Base-by-base conservation (phyloP, 2,797 vertebrate genomes). In the Myripristis jacobus region DNA sequence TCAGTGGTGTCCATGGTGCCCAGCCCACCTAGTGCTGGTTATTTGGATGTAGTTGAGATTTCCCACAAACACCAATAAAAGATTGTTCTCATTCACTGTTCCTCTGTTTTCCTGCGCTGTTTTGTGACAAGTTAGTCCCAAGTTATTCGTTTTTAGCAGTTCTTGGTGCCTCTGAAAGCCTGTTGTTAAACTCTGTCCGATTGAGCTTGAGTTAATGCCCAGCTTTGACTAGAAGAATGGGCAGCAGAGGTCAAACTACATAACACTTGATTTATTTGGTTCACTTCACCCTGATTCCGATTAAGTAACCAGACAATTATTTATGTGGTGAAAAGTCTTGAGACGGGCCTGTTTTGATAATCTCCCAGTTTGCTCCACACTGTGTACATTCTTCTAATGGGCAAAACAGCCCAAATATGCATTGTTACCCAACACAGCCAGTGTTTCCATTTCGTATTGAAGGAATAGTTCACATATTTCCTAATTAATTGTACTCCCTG, bases 51-150 rank as follows among this genome's bases (percentile, higher is more conserved):
- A 91, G 88, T 91, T 55, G 38, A 89, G 83, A 88, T 89, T 89
- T 88, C 82, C 85, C 82, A 79, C 80, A 84, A 87, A 83, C 86
- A 91, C 86, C 83, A 93, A 93, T 92, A 90, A 93, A 92, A 89
- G 86, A 89, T 89, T 88, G 86, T 90, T 91, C 86, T 91, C 85
- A 89, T 89, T 84, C 82, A 88, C 68, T 56, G 44, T 46, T 75
- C 71, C 24, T 70, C 31, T 79, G 65, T 38, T 77, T 80, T 69
- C 9, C 25, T 75, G 24, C 1, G 9, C 19, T 81, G 25, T 68
- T 80, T 75, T 27, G 19, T 62, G 47, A 25, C 27, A 44, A 47
- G 44, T 31, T 34, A 22, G 16, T 31, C 46, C 25, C n/a, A n/a
- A n/a, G 4, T 34, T 15, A 41, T 50, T 54, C 15, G 21, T 44